Evolutionary conservation across 2,113 vertebrate species (phyloP).

Genomic region (Bufo gargarizans): DNA sequence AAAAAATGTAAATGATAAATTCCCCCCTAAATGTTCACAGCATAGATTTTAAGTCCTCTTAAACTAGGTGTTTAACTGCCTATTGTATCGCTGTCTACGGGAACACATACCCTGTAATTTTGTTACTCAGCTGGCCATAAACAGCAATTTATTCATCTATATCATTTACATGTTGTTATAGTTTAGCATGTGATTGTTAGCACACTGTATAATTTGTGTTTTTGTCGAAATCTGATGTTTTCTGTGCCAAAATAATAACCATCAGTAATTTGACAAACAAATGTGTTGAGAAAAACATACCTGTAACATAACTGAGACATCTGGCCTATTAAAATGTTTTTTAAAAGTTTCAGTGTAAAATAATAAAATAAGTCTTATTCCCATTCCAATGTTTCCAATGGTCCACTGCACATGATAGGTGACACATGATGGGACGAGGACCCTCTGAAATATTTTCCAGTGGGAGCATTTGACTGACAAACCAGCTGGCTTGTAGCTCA

Average conservation of each 20-base stretch:
- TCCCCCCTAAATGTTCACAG: background rate
- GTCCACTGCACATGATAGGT: too few relatives aligned
- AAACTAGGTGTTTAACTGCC: background rate
- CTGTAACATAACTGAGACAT: too few relatives aligned
- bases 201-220: conserved; percentile 9
- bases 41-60: background rate
- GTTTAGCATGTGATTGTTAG: background rate
- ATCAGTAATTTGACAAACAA: background rate
- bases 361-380: too few relatives aligned
- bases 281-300: too few relatives aligned
- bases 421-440: too few relatives aligned
- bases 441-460: too few relatives aligned
- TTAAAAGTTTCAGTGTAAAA: too few relatives aligned
- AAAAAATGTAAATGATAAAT: background rate
- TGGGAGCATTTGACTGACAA: too few relatives aligned
- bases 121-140: conserved; percentile 22
- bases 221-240: background rate
- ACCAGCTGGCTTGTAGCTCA: too few relatives aligned
- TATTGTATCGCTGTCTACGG: conserved; percentile 6
- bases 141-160: conserved; percentile 19
- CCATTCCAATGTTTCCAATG: too few relatives aligned
- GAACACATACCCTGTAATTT: conserved; percentile 12
- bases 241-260: background rate
- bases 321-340: too few relatives aligned
- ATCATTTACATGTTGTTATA: conserved; percentile 14